Evolutionary conservation across 2,113 vertebrate genomes (phyloP).

Genomic region (Amazona vittata): DNA sequence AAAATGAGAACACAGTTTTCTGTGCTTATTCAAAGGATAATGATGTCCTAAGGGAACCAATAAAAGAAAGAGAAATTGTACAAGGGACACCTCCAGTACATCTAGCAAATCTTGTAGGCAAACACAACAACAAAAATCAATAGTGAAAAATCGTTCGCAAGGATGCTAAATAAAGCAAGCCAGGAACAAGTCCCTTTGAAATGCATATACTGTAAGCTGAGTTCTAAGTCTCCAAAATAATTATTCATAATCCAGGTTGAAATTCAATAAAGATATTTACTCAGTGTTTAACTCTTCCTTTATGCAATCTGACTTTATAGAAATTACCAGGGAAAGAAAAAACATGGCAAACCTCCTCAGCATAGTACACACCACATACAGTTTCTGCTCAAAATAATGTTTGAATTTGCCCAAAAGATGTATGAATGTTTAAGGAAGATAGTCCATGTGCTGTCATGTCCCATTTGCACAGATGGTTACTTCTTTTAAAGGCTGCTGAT

Average conservation of each 20-base stretch:
- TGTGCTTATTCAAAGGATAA: conserved; percentile 43
- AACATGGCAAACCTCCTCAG: background rate
- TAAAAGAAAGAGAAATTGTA: conserved; percentile 43
- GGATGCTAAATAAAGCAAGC: background rate
- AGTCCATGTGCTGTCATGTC: background rate
- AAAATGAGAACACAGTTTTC: conserved; percentile 4
- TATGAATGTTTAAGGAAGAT: background rate
- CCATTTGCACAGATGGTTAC: background rate
- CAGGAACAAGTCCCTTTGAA: background rate
- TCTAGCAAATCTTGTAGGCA: conserved; percentile 16
- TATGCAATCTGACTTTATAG: background rate
- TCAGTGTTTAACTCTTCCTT: background rate
- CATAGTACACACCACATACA: background rate
- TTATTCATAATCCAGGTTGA: background rate
- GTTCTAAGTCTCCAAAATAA: background rate
- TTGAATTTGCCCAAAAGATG: background rate
- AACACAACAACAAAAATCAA: conserved; percentile 22
- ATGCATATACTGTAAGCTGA: background rate
- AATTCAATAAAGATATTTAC: background rate
- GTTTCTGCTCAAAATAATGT: background rate
- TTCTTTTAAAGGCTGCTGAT: background rate
- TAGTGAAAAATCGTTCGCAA: background rate
- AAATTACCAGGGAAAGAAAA: background rate
- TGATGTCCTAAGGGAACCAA: conserved; percentile 40
- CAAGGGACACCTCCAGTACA: conserved; percentile 5